Conservation (phyloP, 23 tunicate species). For the Halocynthia roretzi region DNA sequence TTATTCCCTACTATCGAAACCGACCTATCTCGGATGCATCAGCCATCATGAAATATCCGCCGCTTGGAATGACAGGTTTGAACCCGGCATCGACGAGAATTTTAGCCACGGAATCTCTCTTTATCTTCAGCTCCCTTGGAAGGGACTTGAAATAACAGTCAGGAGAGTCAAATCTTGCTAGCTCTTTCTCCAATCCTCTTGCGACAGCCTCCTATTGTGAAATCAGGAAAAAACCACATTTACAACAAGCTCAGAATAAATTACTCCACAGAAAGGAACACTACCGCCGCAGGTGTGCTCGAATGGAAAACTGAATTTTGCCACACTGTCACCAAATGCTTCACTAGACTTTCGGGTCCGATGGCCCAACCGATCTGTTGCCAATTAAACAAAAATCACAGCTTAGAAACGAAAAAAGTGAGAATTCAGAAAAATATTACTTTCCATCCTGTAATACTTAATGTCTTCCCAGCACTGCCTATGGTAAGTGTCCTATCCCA, state of each 20-base stretch:
- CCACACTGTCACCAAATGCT: conserved; percentile 76
- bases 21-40: conserved; percentile 60
- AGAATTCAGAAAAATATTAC: conserved; percentile 4
- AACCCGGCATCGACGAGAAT: conserved; percentile 54
- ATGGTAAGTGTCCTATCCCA: conserved; percentile 91
- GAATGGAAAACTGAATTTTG: conserved; percentile 75
- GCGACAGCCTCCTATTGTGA: conserved; percentile 74
- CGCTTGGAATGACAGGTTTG: conserved; percentile 84
- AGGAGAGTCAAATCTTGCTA: conserved; percentile 35
- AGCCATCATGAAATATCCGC: conserved; percentile 97
- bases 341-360: conserved; percentile 47
- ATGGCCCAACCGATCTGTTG: conserved; percentile 76
- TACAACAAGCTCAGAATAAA: not conserved
- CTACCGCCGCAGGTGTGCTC: conserved; percentile 58
- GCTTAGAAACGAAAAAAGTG: not conserved
- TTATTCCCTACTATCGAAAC: not conserved
- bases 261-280: not conserved
- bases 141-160: conserved; percentile 68
- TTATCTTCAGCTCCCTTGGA: conserved; percentile 51
- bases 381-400: not conserved
- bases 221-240: not conserved
- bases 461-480: conserved; percentile 97
- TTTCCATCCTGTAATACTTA: conserved; percentile 99
- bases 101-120: conserved; percentile 62
- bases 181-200: conserved; percentile 41